A percentile compares a stretch with the other conserved stretches of the same genome.
These are phyloP conservation scores for Platyrinchus mystaceus DNA, from an alignment of 2,797 vertebrate species.

Conservation along the genomic window DNA sequence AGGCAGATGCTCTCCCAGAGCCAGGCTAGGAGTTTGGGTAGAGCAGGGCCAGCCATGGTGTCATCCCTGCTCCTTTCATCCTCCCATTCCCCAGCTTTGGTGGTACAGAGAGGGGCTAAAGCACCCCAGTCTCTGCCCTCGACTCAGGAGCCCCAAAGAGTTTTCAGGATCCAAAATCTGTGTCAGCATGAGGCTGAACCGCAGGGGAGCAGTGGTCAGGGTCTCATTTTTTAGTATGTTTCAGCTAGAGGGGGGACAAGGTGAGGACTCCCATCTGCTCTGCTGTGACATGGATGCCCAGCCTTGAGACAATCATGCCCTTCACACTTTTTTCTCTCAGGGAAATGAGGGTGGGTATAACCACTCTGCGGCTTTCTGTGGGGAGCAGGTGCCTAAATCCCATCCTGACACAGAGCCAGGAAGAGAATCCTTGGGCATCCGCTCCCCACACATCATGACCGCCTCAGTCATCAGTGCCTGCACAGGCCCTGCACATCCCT, in stretches of 20 bases:
- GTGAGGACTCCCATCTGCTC: rapidly evolving
- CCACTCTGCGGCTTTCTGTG: background rate
- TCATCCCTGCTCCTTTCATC: background rate
- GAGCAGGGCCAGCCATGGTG: background rate
- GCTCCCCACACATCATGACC: rapidly evolving
- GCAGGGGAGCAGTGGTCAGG: background rate
- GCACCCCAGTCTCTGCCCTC: background rate
- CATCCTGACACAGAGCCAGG: background rate
- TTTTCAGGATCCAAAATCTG: background rate
- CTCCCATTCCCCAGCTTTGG: rapidly evolving
- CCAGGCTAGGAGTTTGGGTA: background rate
- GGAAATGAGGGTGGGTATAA: background rate
- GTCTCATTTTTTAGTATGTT: background rate
- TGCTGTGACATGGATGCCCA: background rate
- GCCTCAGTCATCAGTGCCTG: rapidly evolving
- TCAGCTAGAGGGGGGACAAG: background rate
- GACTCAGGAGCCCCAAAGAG: rapidly evolving
- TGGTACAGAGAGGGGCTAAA: background rate
- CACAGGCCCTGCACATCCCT: background rate
- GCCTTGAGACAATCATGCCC: background rate
- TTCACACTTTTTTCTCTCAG: background rate
- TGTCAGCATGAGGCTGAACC: background rate
- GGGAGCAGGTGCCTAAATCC: background rate
- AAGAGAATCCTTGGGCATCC: background rate
- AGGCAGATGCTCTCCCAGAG: background rate